Conservation (phyloP, 2,888 invertebrate genomes). For the Calameuta pallipes region DNA sequence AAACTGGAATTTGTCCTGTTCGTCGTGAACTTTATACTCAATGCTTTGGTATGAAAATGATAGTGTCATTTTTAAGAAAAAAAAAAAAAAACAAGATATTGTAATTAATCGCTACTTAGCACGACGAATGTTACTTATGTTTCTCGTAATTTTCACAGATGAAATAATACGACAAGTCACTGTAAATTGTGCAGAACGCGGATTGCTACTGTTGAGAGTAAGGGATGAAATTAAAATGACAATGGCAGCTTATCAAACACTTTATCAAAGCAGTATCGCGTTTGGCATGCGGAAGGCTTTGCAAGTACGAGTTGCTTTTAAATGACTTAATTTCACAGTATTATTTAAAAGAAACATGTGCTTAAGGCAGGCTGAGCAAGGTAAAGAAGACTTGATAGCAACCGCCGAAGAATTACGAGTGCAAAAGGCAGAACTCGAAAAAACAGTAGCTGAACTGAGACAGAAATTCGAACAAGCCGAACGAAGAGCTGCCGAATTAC, state of each 20-base stretch:
- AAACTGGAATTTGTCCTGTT: constrained; percentile 96
- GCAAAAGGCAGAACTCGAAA: constrained; percentile 72
- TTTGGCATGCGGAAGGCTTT: constrained; percentile 99
- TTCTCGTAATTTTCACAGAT: constrained; percentile 65
- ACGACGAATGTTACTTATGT: background rate
- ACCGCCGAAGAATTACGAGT: constrained; percentile 78
- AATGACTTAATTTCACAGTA: constrained; percentile 2
- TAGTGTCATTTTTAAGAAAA: constrained; percentile 67
- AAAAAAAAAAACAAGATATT: constrained; percentile 45
- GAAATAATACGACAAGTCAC: constrained; percentile 95
- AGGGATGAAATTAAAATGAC: constrained; percentile 97
- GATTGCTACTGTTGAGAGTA: constrained; percentile 89
- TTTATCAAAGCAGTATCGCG: constrained; percentile 97
- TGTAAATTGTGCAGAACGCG: constrained; percentile 96
- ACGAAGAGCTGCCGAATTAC: constrained; percentile 82
- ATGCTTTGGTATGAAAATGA: constrained; percentile 80
- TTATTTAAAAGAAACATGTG: background rate
- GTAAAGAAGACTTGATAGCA: constrained; percentile 84
- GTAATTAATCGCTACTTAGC: background rate
- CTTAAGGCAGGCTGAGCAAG: constrained; percentile 79
- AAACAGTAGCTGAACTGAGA: constrained; percentile 71
- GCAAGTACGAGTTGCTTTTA: constrained; percentile 69
- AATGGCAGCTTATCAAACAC: constrained; percentile 94
- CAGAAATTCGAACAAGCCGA: constrained; percentile 86
- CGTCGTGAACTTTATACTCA: constrained; percentile 94